Base-by-base conservation (phyloP, 2,888 invertebrate species). In the Seladonia tumulorum region DNA sequence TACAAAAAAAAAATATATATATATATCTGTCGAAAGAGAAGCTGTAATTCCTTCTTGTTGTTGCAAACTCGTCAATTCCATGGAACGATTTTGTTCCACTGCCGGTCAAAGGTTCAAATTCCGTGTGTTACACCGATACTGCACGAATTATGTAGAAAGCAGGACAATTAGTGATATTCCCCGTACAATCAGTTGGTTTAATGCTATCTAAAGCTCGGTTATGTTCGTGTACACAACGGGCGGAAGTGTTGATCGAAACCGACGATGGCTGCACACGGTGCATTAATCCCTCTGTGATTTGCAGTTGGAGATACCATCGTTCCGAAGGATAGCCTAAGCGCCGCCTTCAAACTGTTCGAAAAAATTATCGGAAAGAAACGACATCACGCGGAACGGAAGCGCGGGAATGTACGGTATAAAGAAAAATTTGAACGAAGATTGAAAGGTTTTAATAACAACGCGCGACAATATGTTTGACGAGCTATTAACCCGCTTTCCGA, bases 221-320 rank as follows among this genome's bases (percentile, higher is more conserved):
- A 29, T 63, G 63, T 29, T 1, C 63, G 7, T 18, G 35, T 18
- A 35, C 18, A 29, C 18, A 63, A 63, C 63, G 18, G 18, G 29
- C 35, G 63, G 63, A 63, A 63, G 35, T 35, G 8, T n/a, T 63
- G 63, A 63, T 63, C 63, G 63, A 63, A 35, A 39, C 39, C 68
- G 35, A 39, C 68, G 35, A 39, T 35, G 22, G 22, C 12, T 39
- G 39, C 39, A 22, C 68, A 39, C 12, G 39, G 12, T 39, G 12
- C 68, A 68, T 68, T 68, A 68, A 68, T 68, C 68, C 18, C 39
- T 35, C 39, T 68, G 35, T 39, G 68, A 68, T 39, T 68, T 68
- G 68, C 68, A 68, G 39, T 39, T 35, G 22, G 12, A 18, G 57
- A 57, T 57, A 57, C n/a, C 57, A 57, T 12, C n/a, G n/a, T n/a